Evolutionary conservation across 2,113 vertebrate genomes (phyloP).

Genomic region (Chrysochloris asiatica): DNA sequence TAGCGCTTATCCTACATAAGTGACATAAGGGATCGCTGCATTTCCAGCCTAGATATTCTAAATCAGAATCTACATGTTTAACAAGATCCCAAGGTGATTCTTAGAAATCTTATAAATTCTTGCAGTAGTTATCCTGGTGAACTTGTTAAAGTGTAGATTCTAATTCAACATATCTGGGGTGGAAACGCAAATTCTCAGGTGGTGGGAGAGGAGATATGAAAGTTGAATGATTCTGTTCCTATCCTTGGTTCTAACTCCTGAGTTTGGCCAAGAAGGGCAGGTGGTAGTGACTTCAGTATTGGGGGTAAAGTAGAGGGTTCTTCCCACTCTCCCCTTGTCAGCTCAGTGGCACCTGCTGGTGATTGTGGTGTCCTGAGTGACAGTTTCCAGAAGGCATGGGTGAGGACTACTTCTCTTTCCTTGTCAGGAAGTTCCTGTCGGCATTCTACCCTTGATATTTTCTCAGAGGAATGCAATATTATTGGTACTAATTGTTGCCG

Average conservation of each 20-base stretch:
- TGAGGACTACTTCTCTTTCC: background rate
- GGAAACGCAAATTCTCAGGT: background rate
- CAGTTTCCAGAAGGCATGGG: background rate
- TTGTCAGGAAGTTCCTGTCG: background rate
- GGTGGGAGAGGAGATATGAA: too few species aligned
- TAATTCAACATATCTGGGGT: background rate
- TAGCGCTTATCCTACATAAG: too few species aligned
- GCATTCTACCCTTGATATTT: background rate
- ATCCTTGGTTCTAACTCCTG: background rate
- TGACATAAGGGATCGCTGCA: too few species aligned
- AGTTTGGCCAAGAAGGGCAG: background rate
- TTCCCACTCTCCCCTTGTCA: background rate
- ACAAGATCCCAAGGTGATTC: too few species aligned
- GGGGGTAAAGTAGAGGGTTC: accelerated
- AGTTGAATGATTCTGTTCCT: background rate
- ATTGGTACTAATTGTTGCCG: background rate
- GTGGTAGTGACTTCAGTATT: background rate
- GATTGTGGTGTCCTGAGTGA: background rate
- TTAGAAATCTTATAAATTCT: too few species aligned
- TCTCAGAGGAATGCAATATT: background rate
- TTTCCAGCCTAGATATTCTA: background rate
- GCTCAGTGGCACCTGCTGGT: background rate
- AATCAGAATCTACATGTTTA: background rate
- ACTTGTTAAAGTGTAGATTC: background rate
- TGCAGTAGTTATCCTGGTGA: too few species aligned